These are phyloP conservation scores for Craterocephalus amniculus DNA, from an alignment of 2,797 vertebrate genomes.

Conservation along the genomic window DNA sequence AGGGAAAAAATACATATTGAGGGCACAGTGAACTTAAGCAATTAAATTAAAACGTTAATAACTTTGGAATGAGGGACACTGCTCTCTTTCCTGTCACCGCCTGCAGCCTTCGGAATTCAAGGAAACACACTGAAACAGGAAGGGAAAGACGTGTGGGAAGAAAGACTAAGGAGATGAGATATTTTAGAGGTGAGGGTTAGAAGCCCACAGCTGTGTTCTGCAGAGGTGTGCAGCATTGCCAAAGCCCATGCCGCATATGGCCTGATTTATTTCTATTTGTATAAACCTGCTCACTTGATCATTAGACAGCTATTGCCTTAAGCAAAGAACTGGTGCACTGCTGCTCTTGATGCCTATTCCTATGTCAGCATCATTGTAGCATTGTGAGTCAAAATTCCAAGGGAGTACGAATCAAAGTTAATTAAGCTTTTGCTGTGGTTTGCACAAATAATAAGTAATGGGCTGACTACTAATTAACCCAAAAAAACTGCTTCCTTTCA, in stretches of 20 bases:
- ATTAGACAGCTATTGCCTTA: constrained; percentile 42
- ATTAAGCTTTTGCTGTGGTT: constrained; percentile 83
- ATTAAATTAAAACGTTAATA: constrained; percentile 87
- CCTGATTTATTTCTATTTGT: neutral
- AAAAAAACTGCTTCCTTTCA: constrained; percentile 74
- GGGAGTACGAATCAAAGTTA: constrained; percentile 77
- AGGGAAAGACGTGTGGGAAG: constrained; percentile 1
- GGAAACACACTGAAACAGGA: constrained; percentile 42
- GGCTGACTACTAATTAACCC: constrained; percentile 83
- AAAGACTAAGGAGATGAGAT: constrained; percentile 18
- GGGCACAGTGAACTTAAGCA: constrained; percentile 82
- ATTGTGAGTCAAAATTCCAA: constrained; percentile 64
- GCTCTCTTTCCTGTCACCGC: constrained; percentile 61
- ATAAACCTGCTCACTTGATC: constrained; percentile 42
- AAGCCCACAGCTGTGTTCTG: constrained; percentile 24
- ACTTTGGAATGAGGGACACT: constrained; percentile 76
- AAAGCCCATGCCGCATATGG: neutral
- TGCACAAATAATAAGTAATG: constrained; percentile 80
- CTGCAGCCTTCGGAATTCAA: constrained; percentile 67
- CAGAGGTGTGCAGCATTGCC: constrained; percentile 5
- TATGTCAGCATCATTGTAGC: constrained; percentile 67
- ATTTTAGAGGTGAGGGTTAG: constrained; percentile 48
- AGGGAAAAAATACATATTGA: constrained; percentile 72
- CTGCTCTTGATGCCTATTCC: constrained; percentile 40
- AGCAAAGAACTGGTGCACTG: constrained; percentile 46